Evolutionary conservation across 2,113 vertebrate species (phyloP).

Genomic region (Gopherus flavomarginatus): DNA sequence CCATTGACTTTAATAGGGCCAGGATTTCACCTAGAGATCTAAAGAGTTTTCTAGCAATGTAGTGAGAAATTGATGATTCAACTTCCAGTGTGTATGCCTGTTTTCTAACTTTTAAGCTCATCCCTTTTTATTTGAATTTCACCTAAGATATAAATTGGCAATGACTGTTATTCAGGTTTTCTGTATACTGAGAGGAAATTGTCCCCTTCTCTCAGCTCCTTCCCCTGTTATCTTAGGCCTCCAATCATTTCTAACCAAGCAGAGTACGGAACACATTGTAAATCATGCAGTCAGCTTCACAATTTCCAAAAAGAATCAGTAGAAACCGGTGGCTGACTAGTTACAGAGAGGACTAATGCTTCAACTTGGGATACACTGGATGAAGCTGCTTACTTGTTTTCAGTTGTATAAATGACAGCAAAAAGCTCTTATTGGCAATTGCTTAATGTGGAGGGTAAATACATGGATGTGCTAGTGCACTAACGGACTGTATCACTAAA

Average conservation of each 20-base stretch:
- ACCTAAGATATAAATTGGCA: neutral
- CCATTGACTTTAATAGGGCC: neutral
- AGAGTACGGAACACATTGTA: neutral
- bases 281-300: neutral
- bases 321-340: neutral
- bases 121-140: neutral
- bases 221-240: neutral
- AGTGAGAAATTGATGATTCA: neutral
- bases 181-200: neutral
- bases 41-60: neutral
- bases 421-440: conserved; percentile 4
- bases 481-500: neutral
- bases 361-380: neutral
- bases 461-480: rapidly evolving
- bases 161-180: neutral
- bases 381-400: neutral
- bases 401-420: conserved; percentile 3
- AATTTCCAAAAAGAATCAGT: neutral
- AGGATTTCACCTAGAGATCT: neutral
- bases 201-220: neutral
- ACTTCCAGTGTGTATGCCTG: neutral
- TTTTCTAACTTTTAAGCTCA: neutral
- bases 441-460: neutral
- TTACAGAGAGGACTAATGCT: neutral
- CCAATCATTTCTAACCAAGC: neutral